A percentile compares a stretch with the other conserved stretches of the same genome.
Conservation (phyloP, 53 echinoderm and acorn worm genomes). For the Paelopatides confundens region DNA sequence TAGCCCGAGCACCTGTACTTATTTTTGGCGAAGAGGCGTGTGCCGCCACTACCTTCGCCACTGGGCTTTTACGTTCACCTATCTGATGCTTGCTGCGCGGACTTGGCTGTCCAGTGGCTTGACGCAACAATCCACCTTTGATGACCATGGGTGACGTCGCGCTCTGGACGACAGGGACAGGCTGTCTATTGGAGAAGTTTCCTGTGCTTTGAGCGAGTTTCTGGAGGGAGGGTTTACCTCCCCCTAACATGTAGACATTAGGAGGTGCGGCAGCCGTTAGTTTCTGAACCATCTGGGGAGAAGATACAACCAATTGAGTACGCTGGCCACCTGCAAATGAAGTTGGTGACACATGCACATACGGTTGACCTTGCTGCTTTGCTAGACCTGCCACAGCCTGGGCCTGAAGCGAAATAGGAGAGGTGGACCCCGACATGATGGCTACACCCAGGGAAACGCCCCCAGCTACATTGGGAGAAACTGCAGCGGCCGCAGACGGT, state of each 20-base stretch:
- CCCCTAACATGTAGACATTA: conserved; percentile 34
- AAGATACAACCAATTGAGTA: not conserved
- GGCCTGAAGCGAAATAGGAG: conserved; percentile 10
- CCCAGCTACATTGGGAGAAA: conserved; percentile 9
- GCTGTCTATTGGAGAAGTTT: conserved; percentile 54
- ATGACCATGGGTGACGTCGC: conserved; percentile 64
- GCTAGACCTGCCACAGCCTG: conserved; percentile 9
- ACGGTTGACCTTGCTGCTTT: conserved; percentile 17
- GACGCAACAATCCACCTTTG: not conserved
- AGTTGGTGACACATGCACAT: conserved; percentile 11
- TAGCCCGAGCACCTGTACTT: conserved; percentile 83
- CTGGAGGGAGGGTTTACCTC: not conserved
- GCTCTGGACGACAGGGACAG: conserved; percentile 69
- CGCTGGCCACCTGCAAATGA: not conserved
- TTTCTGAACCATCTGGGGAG: conserved; percentile 22
- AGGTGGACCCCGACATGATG: conserved; percentile 22
- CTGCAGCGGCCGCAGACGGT: conserved; percentile 10
- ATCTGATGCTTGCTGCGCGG: conserved; percentile 7
- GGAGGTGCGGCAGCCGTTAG: not conserved
- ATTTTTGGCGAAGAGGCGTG: conserved; percentile 33
- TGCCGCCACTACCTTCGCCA: conserved; percentile 31
- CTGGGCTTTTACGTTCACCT: not conserved
- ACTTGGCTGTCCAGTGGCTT: not conserved
- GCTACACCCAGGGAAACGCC: conserved; percentile 28
- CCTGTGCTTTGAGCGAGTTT: conserved; percentile 22